These are phyloP conservation scores for Varecia variegata DNA, from an alignment of 2,797 vertebrate species.

Conservation along the genomic window DNA sequence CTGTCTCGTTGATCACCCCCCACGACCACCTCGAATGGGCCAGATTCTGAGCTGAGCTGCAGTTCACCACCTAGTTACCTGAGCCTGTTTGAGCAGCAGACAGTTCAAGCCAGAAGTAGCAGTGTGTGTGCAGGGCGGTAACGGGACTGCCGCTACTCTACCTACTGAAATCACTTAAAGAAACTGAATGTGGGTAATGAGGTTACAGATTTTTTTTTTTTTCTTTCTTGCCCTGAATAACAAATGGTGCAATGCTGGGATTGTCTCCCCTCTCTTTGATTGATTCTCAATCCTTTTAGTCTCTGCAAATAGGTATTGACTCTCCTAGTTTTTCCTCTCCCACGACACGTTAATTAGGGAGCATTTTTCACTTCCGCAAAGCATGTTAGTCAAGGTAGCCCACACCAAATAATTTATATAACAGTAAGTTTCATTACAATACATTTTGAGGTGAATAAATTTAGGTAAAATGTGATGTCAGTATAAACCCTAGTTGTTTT, in stretches of 20 bases:
- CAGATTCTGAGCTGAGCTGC: background rate
- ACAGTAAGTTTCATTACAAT: background rate
- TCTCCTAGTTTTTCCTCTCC: background rate
- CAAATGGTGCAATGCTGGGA: background rate
- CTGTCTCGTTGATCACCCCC: constrained; percentile 25
- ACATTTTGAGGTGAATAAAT: constrained; percentile 2
- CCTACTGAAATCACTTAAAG: constrained; percentile 32
- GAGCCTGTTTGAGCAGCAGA: background rate
- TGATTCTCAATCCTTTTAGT: constrained; percentile 15
- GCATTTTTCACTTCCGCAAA: constrained; percentile 22
- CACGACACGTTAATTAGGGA: background rate
- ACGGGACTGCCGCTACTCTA: constrained; percentile 15
- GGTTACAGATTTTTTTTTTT: background rate
- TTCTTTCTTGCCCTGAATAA: background rate
- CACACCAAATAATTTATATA: constrained; percentile 11
- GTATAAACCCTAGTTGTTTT: background rate
- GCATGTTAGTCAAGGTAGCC: background rate
- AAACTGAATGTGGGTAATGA: background rate
- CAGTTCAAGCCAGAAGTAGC: constrained; percentile 24
- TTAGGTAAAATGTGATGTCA: background rate
- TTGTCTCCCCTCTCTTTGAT: background rate
- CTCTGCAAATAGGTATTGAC: background rate
- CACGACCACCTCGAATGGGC: background rate
- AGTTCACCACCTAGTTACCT: background rate
- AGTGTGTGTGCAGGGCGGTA: background rate